These are phyloP conservation scores for Eristalis pertinax DNA, from an alignment of 2,888 invertebrate genomes.

Conservation along the genomic window DNA sequence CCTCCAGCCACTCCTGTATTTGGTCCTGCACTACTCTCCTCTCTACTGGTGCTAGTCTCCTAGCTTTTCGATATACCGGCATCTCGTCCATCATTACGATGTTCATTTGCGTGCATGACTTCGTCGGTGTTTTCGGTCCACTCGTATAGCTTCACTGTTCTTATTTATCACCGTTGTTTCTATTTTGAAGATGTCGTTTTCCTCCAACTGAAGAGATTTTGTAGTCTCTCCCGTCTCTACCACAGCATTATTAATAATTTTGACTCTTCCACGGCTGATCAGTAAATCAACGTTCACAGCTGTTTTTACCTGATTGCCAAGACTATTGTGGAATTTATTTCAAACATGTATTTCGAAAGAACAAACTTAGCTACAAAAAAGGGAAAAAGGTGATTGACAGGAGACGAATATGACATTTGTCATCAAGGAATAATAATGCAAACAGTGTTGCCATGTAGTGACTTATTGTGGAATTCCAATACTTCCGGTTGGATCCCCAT, in stretches of 20 bases:
- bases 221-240: not conserved
- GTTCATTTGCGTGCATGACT: not conserved
- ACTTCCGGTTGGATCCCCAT: too few relatives aligned
- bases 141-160: not conserved
- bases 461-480: too few relatives aligned
- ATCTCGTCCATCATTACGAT: not conserved
- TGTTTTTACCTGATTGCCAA: too few relatives aligned
- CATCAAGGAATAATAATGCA: too few relatives aligned
- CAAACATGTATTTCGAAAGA: too few relatives aligned
- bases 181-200: conserved; percentile 21
- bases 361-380: too few relatives aligned
- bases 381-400: too few relatives aligned
- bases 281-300: not conserved
- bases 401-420: too few relatives aligned
- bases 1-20: conserved; percentile 12
- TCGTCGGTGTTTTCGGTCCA: not conserved
- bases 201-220: not conserved
- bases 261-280: not conserved
- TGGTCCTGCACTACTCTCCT: not conserved
- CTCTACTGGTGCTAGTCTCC: conserved; percentile 18
- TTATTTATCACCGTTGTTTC: not conserved
- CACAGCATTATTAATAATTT: not conserved
- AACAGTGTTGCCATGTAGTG: too few relatives aligned
- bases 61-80: not conserved
- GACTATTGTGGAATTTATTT: too few relatives aligned